Evolutionary conservation across 2,797 vertebrate species (phyloP).

Genomic region (Epinephelus awoara): DNA sequence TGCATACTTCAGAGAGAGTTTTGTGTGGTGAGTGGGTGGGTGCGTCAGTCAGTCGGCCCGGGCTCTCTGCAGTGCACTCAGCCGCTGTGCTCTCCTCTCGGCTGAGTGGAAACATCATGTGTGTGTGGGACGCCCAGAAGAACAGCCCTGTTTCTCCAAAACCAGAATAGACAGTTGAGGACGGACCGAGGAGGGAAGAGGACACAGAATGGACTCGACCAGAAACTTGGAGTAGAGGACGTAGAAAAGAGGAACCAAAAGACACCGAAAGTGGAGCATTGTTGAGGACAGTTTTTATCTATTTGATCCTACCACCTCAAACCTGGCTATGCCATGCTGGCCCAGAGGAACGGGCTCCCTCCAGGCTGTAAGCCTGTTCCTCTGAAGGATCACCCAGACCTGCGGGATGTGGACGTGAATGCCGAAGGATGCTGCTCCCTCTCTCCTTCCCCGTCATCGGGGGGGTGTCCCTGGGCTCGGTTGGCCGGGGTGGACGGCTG

Average conservation of each 20-base stretch:
- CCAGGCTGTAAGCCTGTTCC: slow-evolving; percentile 70
- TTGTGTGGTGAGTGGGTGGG: slow-evolving; percentile 80
- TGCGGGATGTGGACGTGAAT: slow-evolving; percentile 68
- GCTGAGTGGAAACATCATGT: slow-evolving; percentile 85
- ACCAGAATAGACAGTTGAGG: slow-evolving; percentile 35
- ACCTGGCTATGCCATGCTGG: slow-evolving; percentile 83
- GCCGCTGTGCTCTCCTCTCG: slow-evolving; percentile 68
- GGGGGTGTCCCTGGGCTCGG: slow-evolving; percentile 83
- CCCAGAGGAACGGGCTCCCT: slow-evolving; percentile 80
- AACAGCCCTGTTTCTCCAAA: slow-evolving; percentile 68
- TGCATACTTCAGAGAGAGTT: slow-evolving; percentile 71
- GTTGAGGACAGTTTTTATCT: slow-evolving; percentile 33
- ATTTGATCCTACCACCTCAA: slow-evolving; percentile 27
- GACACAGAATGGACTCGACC: slow-evolving; percentile 36
- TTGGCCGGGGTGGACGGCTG: slow-evolving; percentile 84
- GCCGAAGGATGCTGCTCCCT: slow-evolving; percentile 73
- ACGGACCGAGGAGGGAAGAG: slow-evolving; percentile 13
- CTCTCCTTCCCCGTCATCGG: slow-evolving; percentile 62
- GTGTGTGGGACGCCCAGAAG: slow-evolving; percentile 74
- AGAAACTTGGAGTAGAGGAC: slow-evolving; percentile 24
- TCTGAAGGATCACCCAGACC: slow-evolving; percentile 71
- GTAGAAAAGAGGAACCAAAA: slow-evolving; percentile 1
- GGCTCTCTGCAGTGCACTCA: slow-evolving; percentile 73
- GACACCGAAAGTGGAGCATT: slow-evolving; percentile 8
- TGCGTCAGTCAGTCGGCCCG: slow-evolving; percentile 72